Evolutionary conservation across 2,113 vertebrate species (phyloP).

Genomic region (Origma solitaria): DNA sequence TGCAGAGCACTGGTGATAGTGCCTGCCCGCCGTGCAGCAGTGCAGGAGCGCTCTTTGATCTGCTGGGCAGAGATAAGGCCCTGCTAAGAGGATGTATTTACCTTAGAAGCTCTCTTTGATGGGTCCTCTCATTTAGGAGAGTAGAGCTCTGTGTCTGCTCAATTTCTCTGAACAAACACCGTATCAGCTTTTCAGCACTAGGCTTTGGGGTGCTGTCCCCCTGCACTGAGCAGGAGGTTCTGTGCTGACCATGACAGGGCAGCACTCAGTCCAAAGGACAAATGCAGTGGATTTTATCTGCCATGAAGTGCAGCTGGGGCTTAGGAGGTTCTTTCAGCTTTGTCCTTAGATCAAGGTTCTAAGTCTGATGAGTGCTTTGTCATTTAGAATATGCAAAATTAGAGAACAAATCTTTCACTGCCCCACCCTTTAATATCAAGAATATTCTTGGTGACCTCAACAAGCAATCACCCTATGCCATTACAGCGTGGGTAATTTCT

Average conservation of each 20-base stretch:
- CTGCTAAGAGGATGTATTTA: background rate
- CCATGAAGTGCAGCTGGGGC: background rate
- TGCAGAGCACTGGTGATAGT: background rate
- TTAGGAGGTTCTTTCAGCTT: background rate
- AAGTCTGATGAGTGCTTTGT: background rate
- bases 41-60: background rate
- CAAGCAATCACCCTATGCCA: background rate
- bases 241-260: rapidly evolving
- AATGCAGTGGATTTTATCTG: background rate
- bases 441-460: background rate
- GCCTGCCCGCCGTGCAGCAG: background rate
- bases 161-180: background rate
- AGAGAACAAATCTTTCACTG: background rate
- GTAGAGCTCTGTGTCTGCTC: background rate
- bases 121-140: background rate
- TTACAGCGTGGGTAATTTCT: background rate
- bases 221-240: background rate
- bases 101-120: background rate
- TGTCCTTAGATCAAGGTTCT: background rate
- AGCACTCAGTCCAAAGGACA: background rate
- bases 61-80: background rate
- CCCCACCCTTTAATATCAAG: background rate
- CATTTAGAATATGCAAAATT: background rate
- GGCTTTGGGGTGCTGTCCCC: background rate
- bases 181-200: background rate